phyloP scores from a whole-genome alignment of 2,888 invertebrate species.

The Eupsilia transversa region DNA sequence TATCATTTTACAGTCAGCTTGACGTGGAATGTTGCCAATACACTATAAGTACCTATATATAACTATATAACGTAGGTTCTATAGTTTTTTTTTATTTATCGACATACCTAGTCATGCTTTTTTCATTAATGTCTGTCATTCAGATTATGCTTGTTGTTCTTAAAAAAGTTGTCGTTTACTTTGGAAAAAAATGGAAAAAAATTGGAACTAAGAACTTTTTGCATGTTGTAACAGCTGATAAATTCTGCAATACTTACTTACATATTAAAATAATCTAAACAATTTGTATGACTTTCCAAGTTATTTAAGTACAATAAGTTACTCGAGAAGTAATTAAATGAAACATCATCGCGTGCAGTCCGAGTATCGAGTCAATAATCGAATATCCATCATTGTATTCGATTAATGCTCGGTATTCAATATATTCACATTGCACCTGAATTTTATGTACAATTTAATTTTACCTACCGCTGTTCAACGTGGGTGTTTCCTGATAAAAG shows the following conservation, averaged over 20 bases:
- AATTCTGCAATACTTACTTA: not conserved
- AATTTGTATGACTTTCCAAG: slow-evolving; percentile 21
- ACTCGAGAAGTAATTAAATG: slow-evolving; percentile 22
- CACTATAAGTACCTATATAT: too few relatives aligned
- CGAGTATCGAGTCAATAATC: slow-evolving; percentile 46
- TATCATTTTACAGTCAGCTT: slow-evolving; percentile 76
- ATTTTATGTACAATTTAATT: slow-evolving; percentile 21
- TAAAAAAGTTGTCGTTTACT: not conserved
- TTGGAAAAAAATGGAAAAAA: too few relatives aligned
- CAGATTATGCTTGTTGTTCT: not conserved
- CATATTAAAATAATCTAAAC: not conserved
- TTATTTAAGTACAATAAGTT: slow-evolving; percentile 27
- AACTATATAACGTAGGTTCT: not conserved
- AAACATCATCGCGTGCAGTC: slow-evolving; percentile 12
- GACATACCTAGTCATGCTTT: too few relatives aligned
- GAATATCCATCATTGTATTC: slow-evolving; percentile 35
- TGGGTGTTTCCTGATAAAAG: slow-evolving; percentile 35
- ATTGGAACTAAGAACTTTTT: not conserved
- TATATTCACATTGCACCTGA: slow-evolving; percentile 48
- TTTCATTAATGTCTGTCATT: not conserved
- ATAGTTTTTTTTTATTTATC: not conserved
- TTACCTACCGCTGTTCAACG: slow-evolving; percentile 52
- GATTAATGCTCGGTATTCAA: slow-evolving; percentile 26
- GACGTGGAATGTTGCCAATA: slow-evolving; percentile 32
- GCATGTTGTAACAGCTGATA: slow-evolving; percentile 12